Percentiles rank a stretch among this genome's conserved stretches.
Conservation (phyloP, 1,140 invertebrate species). For the Phocides pigmalion region DNA sequence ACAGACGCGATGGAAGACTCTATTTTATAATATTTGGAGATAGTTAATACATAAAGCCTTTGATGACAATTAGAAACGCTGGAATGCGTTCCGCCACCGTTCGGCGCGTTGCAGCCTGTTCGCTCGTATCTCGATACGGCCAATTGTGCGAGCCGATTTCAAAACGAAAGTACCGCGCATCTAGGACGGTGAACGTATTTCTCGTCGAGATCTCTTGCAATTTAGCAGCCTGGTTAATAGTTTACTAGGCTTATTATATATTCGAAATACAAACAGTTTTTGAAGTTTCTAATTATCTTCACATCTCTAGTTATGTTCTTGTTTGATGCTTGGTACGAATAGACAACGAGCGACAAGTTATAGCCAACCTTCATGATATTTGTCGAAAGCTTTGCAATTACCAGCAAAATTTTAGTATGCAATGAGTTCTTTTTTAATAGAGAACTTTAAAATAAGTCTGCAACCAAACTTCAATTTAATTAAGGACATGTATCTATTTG, state of each 20-base stretch:
- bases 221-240: slow-evolving; percentile 53
- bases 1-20: no score
- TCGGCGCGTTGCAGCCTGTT: slow-evolving; percentile 57
- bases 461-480: no score
- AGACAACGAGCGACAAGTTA: no score
- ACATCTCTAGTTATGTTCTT: slow-evolving; percentile 7
- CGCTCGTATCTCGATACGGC: slow-evolving; percentile 74
- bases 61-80: slow-evolving; percentile 45
- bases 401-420: no score
- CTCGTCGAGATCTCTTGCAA: slow-evolving; percentile 75
- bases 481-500: no score
- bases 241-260: slow-evolving; percentile 22
- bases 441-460: no score
- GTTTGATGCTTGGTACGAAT: no score
- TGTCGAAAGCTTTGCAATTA: no score
- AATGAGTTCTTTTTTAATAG: no score
- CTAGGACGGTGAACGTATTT: slow-evolving; percentile 82
- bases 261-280: slow-evolving; percentile 27
- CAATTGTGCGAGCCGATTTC: slow-evolving; percentile 82
- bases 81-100: slow-evolving; percentile 70
- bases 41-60: slow-evolving; percentile 17
- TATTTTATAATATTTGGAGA: no score
- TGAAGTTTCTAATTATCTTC: slow-evolving; percentile 13
- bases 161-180: slow-evolving; percentile 82
- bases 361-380: no score